Evolutionary conservation across 2,113 vertebrate genomes (phyloP).

Genomic region (Zosterops borbonicus): DNA sequence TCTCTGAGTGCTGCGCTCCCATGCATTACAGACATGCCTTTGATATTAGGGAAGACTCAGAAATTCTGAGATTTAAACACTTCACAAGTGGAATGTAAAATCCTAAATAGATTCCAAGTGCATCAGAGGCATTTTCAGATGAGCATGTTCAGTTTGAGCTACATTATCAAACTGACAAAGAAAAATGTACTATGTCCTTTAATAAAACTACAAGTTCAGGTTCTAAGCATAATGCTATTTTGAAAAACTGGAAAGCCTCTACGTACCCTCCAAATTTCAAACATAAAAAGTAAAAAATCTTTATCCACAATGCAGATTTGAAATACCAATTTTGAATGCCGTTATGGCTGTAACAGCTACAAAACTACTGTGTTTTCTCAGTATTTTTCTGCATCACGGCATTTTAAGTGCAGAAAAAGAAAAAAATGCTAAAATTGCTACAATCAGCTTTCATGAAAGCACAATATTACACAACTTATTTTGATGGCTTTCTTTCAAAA

Average conservation of each 20-base stretch:
- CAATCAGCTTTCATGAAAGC: neutral
- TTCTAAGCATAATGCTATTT: neutral
- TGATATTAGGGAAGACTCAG: neutral
- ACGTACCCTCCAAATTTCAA: neutral
- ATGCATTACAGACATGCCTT: neutral
- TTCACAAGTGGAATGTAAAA: neutral
- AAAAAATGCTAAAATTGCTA: neutral
- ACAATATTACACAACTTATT: neutral
- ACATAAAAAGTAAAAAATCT: neutral
- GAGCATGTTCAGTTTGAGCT: neutral
- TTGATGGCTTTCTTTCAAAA: neutral
- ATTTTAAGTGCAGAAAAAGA: neutral
- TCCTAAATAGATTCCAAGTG: neutral
- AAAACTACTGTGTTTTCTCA: neutral
- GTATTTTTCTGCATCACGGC: neutral
- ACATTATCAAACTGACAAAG: neutral
- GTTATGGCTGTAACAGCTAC: neutral
- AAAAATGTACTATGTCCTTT: neutral
- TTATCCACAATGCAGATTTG: neutral
- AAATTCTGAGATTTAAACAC: neutral
- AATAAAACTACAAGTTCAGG: neutral
- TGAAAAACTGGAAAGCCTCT: neutral
- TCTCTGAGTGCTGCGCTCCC: neutral
- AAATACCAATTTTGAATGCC: neutral
- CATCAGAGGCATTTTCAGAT: neutral